Evolutionary conservation across 1,140 invertebrate species (phyloP).

Genomic region (Plectrocnemia conspersa): DNA sequence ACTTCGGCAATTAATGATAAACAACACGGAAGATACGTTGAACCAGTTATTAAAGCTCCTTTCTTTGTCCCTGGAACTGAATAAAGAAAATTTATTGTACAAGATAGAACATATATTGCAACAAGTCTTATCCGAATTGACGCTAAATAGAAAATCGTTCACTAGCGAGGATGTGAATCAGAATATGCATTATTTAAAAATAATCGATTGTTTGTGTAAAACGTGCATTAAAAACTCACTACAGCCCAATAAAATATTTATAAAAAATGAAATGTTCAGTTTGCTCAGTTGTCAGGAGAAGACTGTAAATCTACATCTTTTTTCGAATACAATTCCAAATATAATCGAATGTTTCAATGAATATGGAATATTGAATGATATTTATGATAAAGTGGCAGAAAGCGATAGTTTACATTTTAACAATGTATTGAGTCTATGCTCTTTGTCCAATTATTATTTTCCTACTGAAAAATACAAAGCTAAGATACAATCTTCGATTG

Average conservation of each 20-base stretch:
- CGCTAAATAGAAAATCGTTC: neutral
- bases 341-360: slow-evolving; percentile 30
- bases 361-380: slow-evolving; percentile 23
- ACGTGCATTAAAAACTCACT: slow-evolving; percentile 15
- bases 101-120: slow-evolving; percentile 27
- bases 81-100: slow-evolving; percentile 18
- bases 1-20: slow-evolving; percentile 14
- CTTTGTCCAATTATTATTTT: slow-evolving; percentile 32
- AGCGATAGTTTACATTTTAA: slow-evolving; percentile 14
- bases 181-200: slow-evolving; percentile 19
- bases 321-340: slow-evolving; percentile 28
- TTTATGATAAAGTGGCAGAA: slow-evolving; percentile 27
- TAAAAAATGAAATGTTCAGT: slow-evolving; percentile 22
- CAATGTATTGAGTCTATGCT: slow-evolving; percentile 25
- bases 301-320: slow-evolving; percentile 14
- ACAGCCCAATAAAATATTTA: slow-evolving; percentile 15
- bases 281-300: slow-evolving; percentile 18
- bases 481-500: slow-evolving; percentile 19
- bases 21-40: slow-evolving; percentile 5
- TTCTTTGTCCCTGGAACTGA: slow-evolving; percentile 14
- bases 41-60: slow-evolving; percentile 24
- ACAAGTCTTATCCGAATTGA: slow-evolving; percentile 20
- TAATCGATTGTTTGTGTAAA: slow-evolving; percentile 21
- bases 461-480: slow-evolving; percentile 5
- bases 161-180: slow-evolving; percentile 5